Percentiles rank a stretch among this genome's conserved stretches.
Evolutionary conservation across 2,888 invertebrate genomes (phyloP).

Genomic region (Tiphia femorata): DNA sequence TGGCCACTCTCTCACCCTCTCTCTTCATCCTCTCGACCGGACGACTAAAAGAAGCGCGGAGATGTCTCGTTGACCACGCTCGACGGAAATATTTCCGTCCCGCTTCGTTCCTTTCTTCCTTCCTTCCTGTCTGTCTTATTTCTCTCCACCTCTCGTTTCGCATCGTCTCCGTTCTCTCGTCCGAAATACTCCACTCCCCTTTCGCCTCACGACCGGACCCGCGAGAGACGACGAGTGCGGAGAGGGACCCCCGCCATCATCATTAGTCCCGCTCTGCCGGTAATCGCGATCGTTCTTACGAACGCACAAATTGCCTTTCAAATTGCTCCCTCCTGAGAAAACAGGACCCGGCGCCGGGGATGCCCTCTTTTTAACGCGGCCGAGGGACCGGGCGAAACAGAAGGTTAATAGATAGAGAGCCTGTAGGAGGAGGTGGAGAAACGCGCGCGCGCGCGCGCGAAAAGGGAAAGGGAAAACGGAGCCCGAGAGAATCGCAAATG

Average conservation of each 20-base stretch:
- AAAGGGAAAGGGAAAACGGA: no score
- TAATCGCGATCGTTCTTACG: constrained; percentile 56
- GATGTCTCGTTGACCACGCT: no score
- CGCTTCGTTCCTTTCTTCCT: neutral
- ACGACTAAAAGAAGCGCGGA: no score
- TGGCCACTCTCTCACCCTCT: no score
- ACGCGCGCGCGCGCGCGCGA: no score
- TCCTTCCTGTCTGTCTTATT: neutral
- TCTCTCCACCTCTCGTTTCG: neutral
- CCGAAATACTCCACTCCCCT: neutral
- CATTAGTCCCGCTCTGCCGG: constrained; percentile 53
- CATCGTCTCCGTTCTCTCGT: neutral
- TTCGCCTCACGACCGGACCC: neutral
- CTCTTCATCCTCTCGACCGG: no score
- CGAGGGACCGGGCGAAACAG: constrained; percentile 3
- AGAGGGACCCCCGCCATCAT: constrained; percentile 43
- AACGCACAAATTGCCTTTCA: constrained; percentile 54
- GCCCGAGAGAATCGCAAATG: no score
- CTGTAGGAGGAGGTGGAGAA: constrained; percentile 5
- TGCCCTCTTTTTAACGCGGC: constrained; percentile 49
- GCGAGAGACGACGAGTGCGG: constrained; percentile 9
- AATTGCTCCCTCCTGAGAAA: constrained; percentile 48
- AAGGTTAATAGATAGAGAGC: constrained; percentile 17
- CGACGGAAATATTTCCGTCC: neutral
- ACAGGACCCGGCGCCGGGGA: constrained; percentile 41